These are phyloP conservation scores for Odontothrips loti DNA, from an alignment of 2,888 invertebrate genomes.

Conservation along the genomic window DNA sequence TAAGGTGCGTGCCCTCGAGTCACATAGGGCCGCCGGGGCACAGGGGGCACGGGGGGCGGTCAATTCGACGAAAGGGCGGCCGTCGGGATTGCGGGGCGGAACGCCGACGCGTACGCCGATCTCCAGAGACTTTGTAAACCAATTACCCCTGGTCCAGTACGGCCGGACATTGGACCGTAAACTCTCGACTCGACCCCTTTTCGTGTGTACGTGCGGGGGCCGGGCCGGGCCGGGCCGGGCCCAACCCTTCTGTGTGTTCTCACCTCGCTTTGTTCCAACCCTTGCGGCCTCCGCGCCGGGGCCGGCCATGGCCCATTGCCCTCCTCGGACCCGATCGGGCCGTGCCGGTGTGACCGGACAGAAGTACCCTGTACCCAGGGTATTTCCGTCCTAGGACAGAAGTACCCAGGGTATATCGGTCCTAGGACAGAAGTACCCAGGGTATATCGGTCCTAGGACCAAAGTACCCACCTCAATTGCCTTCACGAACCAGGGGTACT, in stretches of 20 bases:
- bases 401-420: no score
- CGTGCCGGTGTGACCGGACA: neutral
- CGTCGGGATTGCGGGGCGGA: neutral
- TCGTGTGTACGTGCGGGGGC: neutral
- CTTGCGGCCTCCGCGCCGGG: neutral
- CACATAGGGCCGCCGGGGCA: no score
- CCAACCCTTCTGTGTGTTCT: neutral
- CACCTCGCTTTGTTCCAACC: neutral
- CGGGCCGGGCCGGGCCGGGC: neutral
- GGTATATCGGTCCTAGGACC: no score
- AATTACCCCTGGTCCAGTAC: neutral
- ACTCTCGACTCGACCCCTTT: neutral
- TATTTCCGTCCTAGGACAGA: no score
- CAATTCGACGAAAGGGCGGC: neutral
- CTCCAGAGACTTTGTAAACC: constrained; percentile 20
- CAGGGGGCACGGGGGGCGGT: neutral
- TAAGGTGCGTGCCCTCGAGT: no score
- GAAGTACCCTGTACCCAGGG: no score
- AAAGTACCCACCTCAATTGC: no score
- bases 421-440: no score
- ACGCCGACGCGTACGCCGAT: neutral
- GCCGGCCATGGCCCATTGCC: neutral
- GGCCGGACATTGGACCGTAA: constrained; percentile 17
- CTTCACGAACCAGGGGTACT: no score
- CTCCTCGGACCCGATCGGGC: neutral